These are phyloP conservation scores for Noctua comes DNA, from an alignment of 2,888 invertebrate genomes.

Conservation along the genomic window DNA sequence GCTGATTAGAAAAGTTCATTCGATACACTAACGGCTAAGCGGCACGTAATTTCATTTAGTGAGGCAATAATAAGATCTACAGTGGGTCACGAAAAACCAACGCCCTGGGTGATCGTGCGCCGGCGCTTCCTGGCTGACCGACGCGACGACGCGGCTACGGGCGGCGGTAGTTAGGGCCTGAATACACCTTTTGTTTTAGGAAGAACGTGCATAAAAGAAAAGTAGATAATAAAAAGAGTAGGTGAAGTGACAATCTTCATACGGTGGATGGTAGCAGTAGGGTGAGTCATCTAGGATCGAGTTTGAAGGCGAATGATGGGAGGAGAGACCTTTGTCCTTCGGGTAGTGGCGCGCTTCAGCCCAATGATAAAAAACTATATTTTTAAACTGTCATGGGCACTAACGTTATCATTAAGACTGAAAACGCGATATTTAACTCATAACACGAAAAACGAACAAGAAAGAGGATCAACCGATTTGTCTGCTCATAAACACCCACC, in stretches of 20 bases:
- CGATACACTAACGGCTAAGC: constrained; percentile 62
- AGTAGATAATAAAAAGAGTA: neutral
- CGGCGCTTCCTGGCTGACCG: constrained; percentile 62
- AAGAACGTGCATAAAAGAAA: neutral
- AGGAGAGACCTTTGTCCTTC: neutral
- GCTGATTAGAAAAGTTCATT: constrained; percentile 66
- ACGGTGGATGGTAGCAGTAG: neutral
- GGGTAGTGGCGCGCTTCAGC: neutral
- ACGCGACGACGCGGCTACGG: constrained; percentile 34
- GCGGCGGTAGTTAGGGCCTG: constrained; percentile 17
- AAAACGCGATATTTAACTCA: too few species aligned
- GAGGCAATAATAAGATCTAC: constrained; percentile 62
- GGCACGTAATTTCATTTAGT: constrained; percentile 64
- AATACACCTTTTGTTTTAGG: neutral
- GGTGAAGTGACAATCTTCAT: neutral
- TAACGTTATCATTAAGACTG: too few species aligned
- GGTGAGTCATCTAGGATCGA: neutral
- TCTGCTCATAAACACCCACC: too few species aligned
- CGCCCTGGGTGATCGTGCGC: constrained; percentile 72
- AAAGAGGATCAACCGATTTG: too few species aligned
- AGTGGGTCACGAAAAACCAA: constrained; percentile 76
- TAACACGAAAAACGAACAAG: too few species aligned
- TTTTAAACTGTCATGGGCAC: too few species aligned
- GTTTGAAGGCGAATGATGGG: too few species aligned
- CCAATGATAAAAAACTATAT: neutral